Evolutionary conservation across 2,797 vertebrate species (phyloP).

Genomic region (Artibeus jamaicensis): DNA sequence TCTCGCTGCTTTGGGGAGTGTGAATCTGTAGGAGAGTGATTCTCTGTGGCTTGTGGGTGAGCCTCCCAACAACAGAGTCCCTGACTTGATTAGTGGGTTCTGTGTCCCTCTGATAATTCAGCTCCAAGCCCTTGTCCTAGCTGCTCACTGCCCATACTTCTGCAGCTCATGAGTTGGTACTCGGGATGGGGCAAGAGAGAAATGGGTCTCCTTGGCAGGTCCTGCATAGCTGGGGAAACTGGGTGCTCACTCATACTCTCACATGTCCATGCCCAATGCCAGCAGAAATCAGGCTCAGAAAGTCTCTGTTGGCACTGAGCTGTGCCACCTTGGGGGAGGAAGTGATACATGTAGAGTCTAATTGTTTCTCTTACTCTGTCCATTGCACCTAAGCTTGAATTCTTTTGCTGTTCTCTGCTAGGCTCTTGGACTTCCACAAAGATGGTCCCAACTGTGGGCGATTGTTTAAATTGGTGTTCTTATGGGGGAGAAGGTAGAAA

Average conservation of each 20-base stretch:
- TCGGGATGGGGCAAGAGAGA: neutral
- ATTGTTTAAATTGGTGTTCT: neutral
- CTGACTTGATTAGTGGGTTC: neutral
- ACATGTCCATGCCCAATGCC: neutral
- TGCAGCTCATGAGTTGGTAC: neutral
- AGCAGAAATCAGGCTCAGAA: neutral
- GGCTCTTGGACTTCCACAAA: neutral
- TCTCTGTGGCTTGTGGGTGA: neutral
- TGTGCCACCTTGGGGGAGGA: neutral
- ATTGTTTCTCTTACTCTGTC: neutral
- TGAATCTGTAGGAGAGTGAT: neutral
- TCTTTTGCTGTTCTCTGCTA: neutral
- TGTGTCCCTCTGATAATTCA: neutral
- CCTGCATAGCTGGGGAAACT: neutral
- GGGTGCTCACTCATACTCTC: neutral
- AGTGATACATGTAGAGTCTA: neutral
- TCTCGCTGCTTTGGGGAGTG: neutral
- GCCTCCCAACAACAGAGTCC: neutral
- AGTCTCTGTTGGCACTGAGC: neutral
- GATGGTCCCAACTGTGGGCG: neutral
- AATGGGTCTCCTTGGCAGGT: neutral
- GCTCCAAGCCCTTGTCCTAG: neutral
- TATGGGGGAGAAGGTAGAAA: neutral
- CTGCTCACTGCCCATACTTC: neutral
- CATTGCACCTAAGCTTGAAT: neutral